Conservation (phyloP, 2,888 invertebrate species). For the Euphydryas editha region DNA sequence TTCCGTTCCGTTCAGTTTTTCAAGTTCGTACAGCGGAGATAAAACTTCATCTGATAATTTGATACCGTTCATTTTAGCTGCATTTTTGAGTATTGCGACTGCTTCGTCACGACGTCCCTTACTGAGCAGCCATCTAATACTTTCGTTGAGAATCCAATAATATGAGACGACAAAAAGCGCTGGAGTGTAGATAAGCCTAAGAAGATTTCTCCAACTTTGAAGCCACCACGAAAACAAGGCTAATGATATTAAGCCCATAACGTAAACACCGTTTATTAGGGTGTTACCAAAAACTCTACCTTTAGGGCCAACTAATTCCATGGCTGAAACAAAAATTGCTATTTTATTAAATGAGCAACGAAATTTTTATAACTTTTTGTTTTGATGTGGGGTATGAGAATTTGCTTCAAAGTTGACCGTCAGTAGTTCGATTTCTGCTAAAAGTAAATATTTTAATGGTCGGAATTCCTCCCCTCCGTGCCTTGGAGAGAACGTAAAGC, state of each 20-base stretch:
- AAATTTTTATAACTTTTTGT: no score
- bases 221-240: constrained; percentile 87
- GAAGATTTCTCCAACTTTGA: constrained; percentile 87
- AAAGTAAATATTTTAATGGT: no score
- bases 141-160: constrained; percentile 88
- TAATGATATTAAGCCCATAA: constrained; percentile 87
- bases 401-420: no score
- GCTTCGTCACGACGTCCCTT: constrained; percentile 87
- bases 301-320: constrained; percentile 91
- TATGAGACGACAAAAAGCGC: constrained; percentile 87
- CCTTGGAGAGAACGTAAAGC: no score
- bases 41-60: constrained; percentile 71
- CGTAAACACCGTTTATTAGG: constrained; percentile 87
- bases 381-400: no score
- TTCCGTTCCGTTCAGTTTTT: constrained; percentile 46
- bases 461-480: no score
- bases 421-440: no score
- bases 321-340: constrained; percentile 76
- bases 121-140: constrained; percentile 89
- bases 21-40: constrained; percentile 61
- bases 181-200: constrained; percentile 88
- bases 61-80: constrained; percentile 86
- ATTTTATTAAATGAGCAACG: not conserved
- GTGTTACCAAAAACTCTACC: constrained; percentile 90
- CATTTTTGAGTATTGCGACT: constrained; percentile 84